Evolutionary conservation across 1,140 invertebrate genomes (phyloP).

Genomic region (Caenorhabditis briggsae): DNA sequence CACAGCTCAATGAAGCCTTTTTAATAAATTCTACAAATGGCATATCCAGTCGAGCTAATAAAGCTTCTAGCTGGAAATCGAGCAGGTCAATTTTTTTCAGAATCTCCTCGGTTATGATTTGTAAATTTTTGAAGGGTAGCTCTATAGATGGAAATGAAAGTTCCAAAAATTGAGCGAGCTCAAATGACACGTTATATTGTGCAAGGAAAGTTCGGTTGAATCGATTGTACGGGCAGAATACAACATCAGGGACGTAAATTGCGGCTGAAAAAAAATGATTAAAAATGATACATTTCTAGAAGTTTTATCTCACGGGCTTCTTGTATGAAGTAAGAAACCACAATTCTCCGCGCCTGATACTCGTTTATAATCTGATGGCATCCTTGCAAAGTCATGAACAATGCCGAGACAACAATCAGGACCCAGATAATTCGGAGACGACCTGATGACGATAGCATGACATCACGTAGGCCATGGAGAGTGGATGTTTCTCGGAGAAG

Average conservation of each 20-base stretch:
- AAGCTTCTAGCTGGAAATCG: slow-evolving; percentile 65
- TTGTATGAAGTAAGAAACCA: slow-evolving; percentile 71
- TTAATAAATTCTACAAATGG: slow-evolving; percentile 59
- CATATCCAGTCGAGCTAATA: slow-evolving; percentile 57
- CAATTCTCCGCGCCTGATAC: slow-evolving; percentile 63
- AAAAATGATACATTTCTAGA: slow-evolving; percentile 17
- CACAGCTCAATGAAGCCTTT: slow-evolving; percentile 58
- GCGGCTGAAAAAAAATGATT: slow-evolving; percentile 54
- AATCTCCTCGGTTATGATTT: slow-evolving; percentile 46
- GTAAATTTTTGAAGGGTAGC: slow-evolving; percentile 65
- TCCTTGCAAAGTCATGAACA: slow-evolving; percentile 65
- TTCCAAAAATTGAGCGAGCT: slow-evolving; percentile 72
- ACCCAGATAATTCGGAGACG: slow-evolving; percentile 61
- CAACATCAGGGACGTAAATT: slow-evolving; percentile 69
- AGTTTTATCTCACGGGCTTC: slow-evolving; percentile 61
- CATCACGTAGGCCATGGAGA: slow-evolving; percentile 68
- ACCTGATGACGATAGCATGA: slow-evolving; percentile 38
- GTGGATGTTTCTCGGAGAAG: slow-evolving; percentile 62
- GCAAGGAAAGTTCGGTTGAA: slow-evolving; percentile 70
- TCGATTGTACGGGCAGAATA: slow-evolving; percentile 74
- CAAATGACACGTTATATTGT: slow-evolving; percentile 66
- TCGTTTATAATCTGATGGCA: slow-evolving; percentile 64
- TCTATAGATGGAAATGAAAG: slow-evolving; percentile 68
- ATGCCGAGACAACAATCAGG: slow-evolving; percentile 64
- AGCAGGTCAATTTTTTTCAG: slow-evolving; percentile 53